These are phyloP conservation scores for Sesia apiformis DNA, from an alignment of 2,888 invertebrate species.

Conservation along the genomic window DNA sequence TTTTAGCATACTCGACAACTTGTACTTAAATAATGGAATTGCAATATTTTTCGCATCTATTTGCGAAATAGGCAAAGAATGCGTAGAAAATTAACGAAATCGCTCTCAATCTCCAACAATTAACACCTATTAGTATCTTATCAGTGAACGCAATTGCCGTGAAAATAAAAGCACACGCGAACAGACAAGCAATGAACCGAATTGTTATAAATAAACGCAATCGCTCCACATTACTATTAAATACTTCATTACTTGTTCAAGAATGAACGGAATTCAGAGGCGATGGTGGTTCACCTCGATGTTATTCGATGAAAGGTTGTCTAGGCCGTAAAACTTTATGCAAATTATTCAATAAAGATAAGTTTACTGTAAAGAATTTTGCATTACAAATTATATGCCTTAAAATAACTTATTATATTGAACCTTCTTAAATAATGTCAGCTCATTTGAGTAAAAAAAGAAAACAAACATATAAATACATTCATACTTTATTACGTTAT, in stretches of 20 bases:
- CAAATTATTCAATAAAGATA: background rate
- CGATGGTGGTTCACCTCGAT: slow-evolving; percentile 41
- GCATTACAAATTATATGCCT: background rate
- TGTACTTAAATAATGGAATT: no score
- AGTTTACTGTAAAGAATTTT: background rate
- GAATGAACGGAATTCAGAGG: slow-evolving; percentile 9
- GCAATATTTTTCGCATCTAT: no score
- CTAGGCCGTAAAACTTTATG: slow-evolving; percentile 1
- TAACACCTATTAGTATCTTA: slow-evolving; percentile 1
- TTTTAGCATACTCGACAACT: no score
- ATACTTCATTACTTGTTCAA: background rate
- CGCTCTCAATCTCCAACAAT: no score
- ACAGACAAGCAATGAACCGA: background rate
- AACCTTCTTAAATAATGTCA: no score
- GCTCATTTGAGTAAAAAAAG: no score
- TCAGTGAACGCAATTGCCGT: slow-evolving; percentile 5
- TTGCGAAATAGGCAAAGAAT: no score
- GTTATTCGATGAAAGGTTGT: slow-evolving; percentile 38
- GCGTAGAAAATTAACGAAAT: no score
- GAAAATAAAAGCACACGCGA: slow-evolving; percentile 1
- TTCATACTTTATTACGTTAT: no score
- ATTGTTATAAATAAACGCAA: background rate
- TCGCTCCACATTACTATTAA: slow-evolving; percentile 3
- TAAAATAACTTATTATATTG: no score
- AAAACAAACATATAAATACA: no score